phyloP scores from a whole-genome alignment of 2,113 vertebrate species.

The Sorex araneus region DNA sequence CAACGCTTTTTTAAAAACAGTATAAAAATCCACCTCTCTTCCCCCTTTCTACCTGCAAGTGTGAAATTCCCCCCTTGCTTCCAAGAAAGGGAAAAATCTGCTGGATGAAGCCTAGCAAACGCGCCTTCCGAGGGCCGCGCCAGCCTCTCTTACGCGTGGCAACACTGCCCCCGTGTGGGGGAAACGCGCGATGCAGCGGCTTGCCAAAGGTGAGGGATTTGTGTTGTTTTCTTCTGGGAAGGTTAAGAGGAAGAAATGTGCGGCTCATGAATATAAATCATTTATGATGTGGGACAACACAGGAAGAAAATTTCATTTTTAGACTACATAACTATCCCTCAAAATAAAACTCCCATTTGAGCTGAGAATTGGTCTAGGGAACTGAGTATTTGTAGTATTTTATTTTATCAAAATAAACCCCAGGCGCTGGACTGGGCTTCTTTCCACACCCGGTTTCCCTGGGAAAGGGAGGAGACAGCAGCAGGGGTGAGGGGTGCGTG shows the following conservation, averaged over 20 bases:
- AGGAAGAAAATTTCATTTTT: not conserved
- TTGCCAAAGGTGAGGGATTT: slow-evolving; percentile 1
- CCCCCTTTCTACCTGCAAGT: slow-evolving; percentile 80
- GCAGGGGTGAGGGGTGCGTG: not conserved
- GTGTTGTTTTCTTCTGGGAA: too few relatives aligned
- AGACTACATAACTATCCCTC: not conserved
- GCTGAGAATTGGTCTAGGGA: not conserved
- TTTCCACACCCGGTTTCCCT: slow-evolving; percentile 17
- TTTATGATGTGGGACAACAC: not conserved
- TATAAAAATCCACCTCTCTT: slow-evolving; percentile 82
- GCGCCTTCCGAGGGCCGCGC: slow-evolving; percentile 63
- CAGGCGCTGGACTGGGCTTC: not conserved
- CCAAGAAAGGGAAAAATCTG: slow-evolving; percentile 79
- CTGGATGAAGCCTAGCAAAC: slow-evolving; percentile 85
- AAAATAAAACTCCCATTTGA: slow-evolving; percentile 43
- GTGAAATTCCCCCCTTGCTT: slow-evolving; percentile 83
- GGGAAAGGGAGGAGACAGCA: slow-evolving; percentile 19
- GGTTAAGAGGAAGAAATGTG: not conserved
- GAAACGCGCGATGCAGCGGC: slow-evolving; percentile 4
- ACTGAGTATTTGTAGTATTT: too few relatives aligned
- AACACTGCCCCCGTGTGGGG: slow-evolving; percentile 84
- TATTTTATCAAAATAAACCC: too few relatives aligned
- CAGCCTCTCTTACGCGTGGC: slow-evolving; percentile 56
- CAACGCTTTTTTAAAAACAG: slow-evolving; percentile 81
- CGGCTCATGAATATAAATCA: accelerated